A percentile compares a stretch with the other conserved stretches of the same genome.
Evolutionary conservation across 2,113 vertebrate genomes (phyloP).

Genomic region (Salvelinus fontinalis): DNA sequence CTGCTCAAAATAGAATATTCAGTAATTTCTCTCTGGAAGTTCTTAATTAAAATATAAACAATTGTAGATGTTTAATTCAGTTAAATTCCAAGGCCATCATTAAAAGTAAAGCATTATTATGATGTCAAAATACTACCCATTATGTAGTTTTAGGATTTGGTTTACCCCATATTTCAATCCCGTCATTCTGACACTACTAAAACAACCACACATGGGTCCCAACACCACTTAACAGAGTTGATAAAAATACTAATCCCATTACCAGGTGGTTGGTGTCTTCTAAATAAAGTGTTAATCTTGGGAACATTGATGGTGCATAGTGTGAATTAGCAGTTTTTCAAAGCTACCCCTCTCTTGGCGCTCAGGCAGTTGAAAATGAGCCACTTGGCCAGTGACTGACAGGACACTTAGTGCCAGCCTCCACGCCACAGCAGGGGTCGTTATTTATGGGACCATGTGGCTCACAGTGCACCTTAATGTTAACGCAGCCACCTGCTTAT

Average conservation of each 20-base stretch:
- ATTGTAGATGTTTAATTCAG: too few relatives aligned
- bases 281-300: slow-evolving; percentile 35
- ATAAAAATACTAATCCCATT: neutral
- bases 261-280: neutral
- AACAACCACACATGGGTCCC: too few relatives aligned
- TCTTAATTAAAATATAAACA: neutral
- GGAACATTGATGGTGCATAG: slow-evolving; percentile 15
- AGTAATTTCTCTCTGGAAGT: neutral
- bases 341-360: slow-evolving; percentile 10
- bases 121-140: too few relatives aligned
- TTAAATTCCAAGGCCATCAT: too few relatives aligned
- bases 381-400: slow-evolving; percentile 33
- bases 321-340: slow-evolving; percentile 21
- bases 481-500: slow-evolving; percentile 50
- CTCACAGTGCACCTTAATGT: slow-evolving; percentile 36
- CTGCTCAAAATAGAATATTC: slow-evolving; percentile 4
- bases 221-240: too few relatives aligned
- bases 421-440: slow-evolving; percentile 22
- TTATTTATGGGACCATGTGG: slow-evolving; percentile 56
- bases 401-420: slow-evolving; percentile 15
- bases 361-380: slow-evolving; percentile 27
- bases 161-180: too few relatives aligned
- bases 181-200: too few relatives aligned
- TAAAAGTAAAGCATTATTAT: too few relatives aligned
- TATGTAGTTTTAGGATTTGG: too few relatives aligned